Base-by-base conservation (phyloP, 2,888 invertebrate species). In the Endotricha flammealis region DNA sequence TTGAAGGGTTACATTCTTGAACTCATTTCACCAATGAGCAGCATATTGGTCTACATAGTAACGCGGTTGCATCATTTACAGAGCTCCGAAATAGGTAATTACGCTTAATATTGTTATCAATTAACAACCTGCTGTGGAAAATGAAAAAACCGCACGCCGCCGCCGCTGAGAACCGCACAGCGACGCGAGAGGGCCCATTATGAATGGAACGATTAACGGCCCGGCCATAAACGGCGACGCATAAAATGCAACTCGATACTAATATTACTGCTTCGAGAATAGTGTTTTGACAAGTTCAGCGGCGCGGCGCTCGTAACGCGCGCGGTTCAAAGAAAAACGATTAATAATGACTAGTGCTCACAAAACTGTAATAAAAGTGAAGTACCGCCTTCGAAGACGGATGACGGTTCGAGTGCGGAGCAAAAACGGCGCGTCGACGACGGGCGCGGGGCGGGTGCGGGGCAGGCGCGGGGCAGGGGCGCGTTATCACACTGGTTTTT, bases 391-490 rank as follows among this genome's bases (percentile, higher is more conserved):
- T 48, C 56, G 73, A 62, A 52, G 76, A 78, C 50, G 63, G 77
- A 79, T 60, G 71, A 68, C 58, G 78, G 76, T 76, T 57, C 54
- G 59, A 65, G 69, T 58, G 64, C 39, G 45, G 39, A 52, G 40
- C 39, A 39, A 33, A 47, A 39, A 48, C 10, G 10, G n/a, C 4
- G n/a, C 24, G 24, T 2, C 7, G 13, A 12, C 30, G n/a, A n/a
- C 32, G 32, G 32, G 16, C 32, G 32, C 25, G 13, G 12, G 13
- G 32, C 17, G 8, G 10, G 16, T 12, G 14, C 13, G 28, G 16
- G 10, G 27, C 31, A 29, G 17, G 30, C 22, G 31, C 17, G 34
- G 29, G 25, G 32, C 10, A 30, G 25, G 25, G 32, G 33, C 32
- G 33, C 36, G 39, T 12, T 50, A 48, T 64, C 67, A 67, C 65